These are phyloP conservation scores for Temnopleurus reevesii DNA, from an alignment of 53 echinoderm and acorn worm species.

Conservation along the genomic window DNA sequence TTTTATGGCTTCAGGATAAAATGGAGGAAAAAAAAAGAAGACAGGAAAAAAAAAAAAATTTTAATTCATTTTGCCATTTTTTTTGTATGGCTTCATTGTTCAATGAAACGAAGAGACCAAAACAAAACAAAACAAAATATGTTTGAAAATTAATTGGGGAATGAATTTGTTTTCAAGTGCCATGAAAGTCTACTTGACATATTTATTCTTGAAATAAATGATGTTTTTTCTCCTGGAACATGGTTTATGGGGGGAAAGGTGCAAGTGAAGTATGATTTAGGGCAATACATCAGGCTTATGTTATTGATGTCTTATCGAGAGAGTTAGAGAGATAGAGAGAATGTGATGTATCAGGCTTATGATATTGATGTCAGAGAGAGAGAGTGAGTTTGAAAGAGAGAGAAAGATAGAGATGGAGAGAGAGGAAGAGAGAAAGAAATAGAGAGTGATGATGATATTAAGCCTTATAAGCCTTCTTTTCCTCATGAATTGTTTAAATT, in stretches of 20 bases:
- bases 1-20: no score
- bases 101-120: neutral
- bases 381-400: neutral
- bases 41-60: no score
- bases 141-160: neutral
- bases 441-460: no score
- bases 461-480: no score
- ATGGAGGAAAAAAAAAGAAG: neutral
- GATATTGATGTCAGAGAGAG: no score
- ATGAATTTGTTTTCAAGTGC: neutral
- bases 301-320: conserved; percentile 13
- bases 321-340: neutral
- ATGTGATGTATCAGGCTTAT: no score
- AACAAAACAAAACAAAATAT: neutral
- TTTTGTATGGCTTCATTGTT: neutral
- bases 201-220: neutral
- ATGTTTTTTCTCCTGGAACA: neutral
- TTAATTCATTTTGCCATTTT: neutral
- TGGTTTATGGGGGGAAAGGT: conserved; percentile 15
- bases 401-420: neutral
- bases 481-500: no score
- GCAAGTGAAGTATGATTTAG: conserved; percentile 1
- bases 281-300: neutral
- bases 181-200: neutral
- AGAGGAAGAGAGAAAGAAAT: neutral